Percentiles rank a stretch among this genome's conserved stretches.
phyloP scores from a whole-genome alignment of 2,113 vertebrate genomes.

The Lepidothrix coronata region DNA sequence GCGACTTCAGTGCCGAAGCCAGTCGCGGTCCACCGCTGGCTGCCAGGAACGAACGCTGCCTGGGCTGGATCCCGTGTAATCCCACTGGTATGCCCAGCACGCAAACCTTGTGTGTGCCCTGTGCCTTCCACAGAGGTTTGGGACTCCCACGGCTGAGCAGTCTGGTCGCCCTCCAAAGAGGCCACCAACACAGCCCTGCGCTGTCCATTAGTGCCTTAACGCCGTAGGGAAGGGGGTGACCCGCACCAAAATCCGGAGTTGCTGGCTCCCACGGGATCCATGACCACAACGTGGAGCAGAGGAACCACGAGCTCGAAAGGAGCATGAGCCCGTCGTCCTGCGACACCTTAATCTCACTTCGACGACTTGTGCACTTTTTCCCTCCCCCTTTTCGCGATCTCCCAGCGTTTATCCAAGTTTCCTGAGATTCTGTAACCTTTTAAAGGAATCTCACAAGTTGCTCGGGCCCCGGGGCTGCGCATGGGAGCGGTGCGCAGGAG shows the following conservation, averaged over 20 bases:
- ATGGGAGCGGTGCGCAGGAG: accelerated
- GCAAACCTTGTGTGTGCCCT: background rate
- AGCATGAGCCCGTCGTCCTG: accelerated
- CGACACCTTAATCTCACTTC: background rate
- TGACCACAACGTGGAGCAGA: accelerated
- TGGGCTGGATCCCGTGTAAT: background rate
- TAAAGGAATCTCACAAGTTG: background rate
- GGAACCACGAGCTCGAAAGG: accelerated
- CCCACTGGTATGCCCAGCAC: background rate
- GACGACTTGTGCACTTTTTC: accelerated
- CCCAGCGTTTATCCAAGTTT: background rate
- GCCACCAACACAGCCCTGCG: background rate
- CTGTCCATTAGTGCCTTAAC: accelerated
- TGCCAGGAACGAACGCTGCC: background rate
- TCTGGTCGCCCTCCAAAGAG: accelerated
- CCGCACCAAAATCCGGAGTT: accelerated
- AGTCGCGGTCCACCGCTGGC: background rate
- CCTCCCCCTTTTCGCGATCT: background rate
- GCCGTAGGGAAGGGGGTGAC: accelerated
- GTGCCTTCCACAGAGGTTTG: background rate
- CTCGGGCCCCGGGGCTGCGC: background rate
- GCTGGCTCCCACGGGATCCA: background rate
- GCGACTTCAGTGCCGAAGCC: background rate
- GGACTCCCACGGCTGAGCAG: background rate
- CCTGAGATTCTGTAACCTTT: background rate